Evolutionary conservation across 2,113 vertebrate species (phyloP).

Genomic region (Solea senegalensis): DNA sequence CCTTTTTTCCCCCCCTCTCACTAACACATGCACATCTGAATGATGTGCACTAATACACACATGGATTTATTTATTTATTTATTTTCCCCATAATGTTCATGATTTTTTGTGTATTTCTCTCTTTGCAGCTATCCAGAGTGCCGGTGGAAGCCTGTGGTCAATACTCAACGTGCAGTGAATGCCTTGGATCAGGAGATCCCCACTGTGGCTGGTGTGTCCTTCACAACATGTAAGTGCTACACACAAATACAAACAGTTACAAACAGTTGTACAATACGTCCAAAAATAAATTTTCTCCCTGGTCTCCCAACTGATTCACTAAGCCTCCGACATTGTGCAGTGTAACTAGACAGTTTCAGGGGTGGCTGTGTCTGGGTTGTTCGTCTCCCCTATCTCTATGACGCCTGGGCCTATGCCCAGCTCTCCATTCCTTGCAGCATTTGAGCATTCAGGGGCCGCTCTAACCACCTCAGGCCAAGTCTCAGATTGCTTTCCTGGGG

Average conservation of each 20-base stretch:
- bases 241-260: neutral
- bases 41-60: no score
- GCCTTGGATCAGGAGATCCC: slow-evolving; percentile 94
- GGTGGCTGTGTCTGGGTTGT: slow-evolving; percentile 29
- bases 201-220: slow-evolving; percentile 99
- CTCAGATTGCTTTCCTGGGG: slow-evolving; percentile 68
- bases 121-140: slow-evolving; percentile 88
- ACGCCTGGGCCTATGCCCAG: slow-evolving; percentile 58
- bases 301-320: neutral
- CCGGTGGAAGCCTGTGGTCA: slow-evolving; percentile 95
- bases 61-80: no score
- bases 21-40: no score
- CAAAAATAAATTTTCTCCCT: slow-evolving; percentile 3
- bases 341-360: slow-evolving; percentile 1
- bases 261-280: neutral
- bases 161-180: slow-evolving; percentile 89
- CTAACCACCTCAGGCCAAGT: slow-evolving; percentile 26
- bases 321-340: neutral
- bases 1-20: no score
- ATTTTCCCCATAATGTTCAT: neutral
- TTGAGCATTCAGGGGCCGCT: slow-evolving; percentile 49
- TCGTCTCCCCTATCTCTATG: slow-evolving; percentile 37
- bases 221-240: slow-evolving; percentile 91
- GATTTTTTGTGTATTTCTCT: slow-evolving; percentile 19
- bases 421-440: slow-evolving; percentile 33